Evolutionary conservation across 2,113 vertebrate genomes (phyloP), one percentile per base, ranked within the genome.

Genomic region (Xerus inauris): DNA sequence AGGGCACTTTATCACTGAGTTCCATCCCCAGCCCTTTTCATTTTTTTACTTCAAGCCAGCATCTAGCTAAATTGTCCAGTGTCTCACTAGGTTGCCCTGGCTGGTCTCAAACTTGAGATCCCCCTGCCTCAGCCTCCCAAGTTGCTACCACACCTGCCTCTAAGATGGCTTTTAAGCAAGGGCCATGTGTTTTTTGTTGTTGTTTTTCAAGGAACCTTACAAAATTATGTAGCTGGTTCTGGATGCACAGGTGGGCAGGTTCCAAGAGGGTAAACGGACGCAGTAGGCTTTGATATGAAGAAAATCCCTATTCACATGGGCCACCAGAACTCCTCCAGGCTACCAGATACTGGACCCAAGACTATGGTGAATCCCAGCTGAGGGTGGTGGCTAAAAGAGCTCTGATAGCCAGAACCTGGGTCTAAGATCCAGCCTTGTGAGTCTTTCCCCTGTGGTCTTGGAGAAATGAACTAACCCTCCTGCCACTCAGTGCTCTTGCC

Each of bases 221-320:
- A 65, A 51, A 45, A 38, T 17, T 47, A 26, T 11, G 14, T n/a
- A 3, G 51, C n/a, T n/a, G 73, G 22, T 42, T 20, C 30, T 51
- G 10, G n/a, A n/a, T 47, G 3, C 30, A 72, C 35, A 35, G 17
- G 30, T 28, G 8, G 57, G 30, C 8, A 32, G 45, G 14, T 86
- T 40, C 85, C 47, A 42, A 81, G 22, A 0, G 87, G 83, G 45
- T 38, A 72, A 96, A 42, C 69, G 6, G 35, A 96, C 49, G 69
- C 45, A 86, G 79, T 8, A 65, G 1, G 9, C 10, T 83, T 0
- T 1, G 28, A 20, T 26, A 9, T 2, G 28, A 57, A 94, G 79
- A 65, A 73, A 79, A 26, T 28, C 35, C 16, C 45, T n/a, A 9
- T 5, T 6, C 2, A 49, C 32, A 54, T 45, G 51, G 20, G 42